Conservation (phyloP, 2,113 vertebrate genomes). For the Salvelinus sp. region DNA sequence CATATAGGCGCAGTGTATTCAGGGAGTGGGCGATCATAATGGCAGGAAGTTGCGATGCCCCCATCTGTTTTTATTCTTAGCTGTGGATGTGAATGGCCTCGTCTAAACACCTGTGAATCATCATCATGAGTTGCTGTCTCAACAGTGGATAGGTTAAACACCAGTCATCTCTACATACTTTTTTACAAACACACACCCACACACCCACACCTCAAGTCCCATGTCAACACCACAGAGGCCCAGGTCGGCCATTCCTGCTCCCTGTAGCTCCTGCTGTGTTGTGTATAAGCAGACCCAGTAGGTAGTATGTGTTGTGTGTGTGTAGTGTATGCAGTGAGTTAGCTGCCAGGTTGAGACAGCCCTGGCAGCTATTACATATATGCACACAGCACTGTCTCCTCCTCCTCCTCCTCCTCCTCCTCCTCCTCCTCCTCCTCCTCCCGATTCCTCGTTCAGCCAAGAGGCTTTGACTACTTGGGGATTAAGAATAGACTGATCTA, state of each 20-base stretch:
- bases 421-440: neutral
- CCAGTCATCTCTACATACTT: conserved; percentile 9
- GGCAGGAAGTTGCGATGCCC: conserved; percentile 50
- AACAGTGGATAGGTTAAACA: conserved; percentile 50
- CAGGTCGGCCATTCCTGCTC: neutral
- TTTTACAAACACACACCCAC: conserved; percentile 8
- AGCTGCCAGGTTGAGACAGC: neutral
- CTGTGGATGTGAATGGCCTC: conserved; percentile 46
- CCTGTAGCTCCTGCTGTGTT: conserved; percentile 1
- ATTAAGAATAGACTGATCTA: conserved; percentile 52
- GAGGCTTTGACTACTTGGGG: conserved; percentile 50
- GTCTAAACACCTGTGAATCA: conserved; percentile 58
- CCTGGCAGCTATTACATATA: too few species aligned
- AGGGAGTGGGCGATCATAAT: conserved; percentile 28
- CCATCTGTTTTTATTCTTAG: conserved; percentile 38
- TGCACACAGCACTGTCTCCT: neutral
- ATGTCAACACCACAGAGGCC: conserved; percentile 4
- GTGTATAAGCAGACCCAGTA: conserved; percentile 13
- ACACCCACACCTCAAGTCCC: conserved; percentile 16
- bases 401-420: neutral
- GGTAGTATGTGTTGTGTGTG: conserved; percentile 19
- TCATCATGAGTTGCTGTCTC: conserved; percentile 39
- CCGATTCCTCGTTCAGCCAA: neutral
- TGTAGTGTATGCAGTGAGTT: neutral
- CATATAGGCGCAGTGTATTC: conserved; percentile 1